Base-by-base conservation (phyloP, 2,113 vertebrate species). In the Tiliqua scincoides region DNA sequence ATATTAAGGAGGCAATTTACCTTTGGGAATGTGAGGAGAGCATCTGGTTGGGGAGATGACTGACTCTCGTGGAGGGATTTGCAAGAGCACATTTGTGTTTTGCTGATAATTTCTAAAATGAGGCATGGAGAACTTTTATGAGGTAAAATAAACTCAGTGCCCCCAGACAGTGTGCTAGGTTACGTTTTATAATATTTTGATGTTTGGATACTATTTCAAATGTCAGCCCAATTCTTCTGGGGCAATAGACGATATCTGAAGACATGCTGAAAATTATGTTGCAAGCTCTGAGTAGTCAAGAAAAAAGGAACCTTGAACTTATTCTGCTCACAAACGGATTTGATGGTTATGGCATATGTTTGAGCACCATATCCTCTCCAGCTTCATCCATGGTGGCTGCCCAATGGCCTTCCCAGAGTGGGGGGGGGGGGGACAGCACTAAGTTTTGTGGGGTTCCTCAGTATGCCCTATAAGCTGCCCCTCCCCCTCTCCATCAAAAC, bases 11-110 rank as follows among this genome's bases (percentile, higher is more conserved):
- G 82, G 87, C 73, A 82, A 92, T 91, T 91, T 65, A 91, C 88
- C 87, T 91, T 91, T 79, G 89, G 90, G 87, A 89, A 89, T 70
- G 89, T 82, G 91, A 93, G 77, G 63, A 91, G 85, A 91, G 89
- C 95, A 94, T 95, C 93, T 94, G 93, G 71, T 94, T 84, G 52
- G 91, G 92, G 91, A 94, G 57, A 93, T 71, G 83, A 88, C 73
- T 90, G 85, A 81, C 87, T 92, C 90, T 91, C 93, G 84, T 52
- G 61, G 37, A 77, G 91, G 92, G 93, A 92, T 91, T 87, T 86
- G 73, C 87, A 90, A 91, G 79, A 87, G 57, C 87, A 89, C 82
- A 87, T 86, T 91, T 83, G 89, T 89, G 92, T 93, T 93, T 91
- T 88, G 93, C 80, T 92, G 89, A 94, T 94, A 89, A 94, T 94